These are phyloP conservation scores for Ploceus nigricollis DNA, from an alignment of 2,113 vertebrate species.

Conservation along the genomic window DNA sequence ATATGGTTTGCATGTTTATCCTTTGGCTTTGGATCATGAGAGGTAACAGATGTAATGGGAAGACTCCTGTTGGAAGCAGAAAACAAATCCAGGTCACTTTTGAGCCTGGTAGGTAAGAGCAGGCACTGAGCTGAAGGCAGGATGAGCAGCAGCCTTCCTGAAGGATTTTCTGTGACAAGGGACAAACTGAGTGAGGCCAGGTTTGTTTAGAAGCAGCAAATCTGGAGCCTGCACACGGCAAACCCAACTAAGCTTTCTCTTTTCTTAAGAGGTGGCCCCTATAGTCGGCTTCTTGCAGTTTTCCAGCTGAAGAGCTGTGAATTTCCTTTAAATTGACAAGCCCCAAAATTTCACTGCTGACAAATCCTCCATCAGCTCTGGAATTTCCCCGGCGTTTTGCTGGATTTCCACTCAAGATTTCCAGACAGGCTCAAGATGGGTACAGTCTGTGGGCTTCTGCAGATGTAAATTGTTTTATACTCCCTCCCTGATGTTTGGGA, in stretches of 20 bases:
- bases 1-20: background rate
- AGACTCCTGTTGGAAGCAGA: background rate
- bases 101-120: background rate
- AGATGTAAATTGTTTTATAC: background rate
- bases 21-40: background rate
- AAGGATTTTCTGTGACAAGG: background rate
- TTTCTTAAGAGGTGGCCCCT: background rate
- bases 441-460: background rate
- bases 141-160: background rate
- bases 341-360: background rate
- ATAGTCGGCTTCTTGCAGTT: background rate
- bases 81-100: background rate
- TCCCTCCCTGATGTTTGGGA: background rate
- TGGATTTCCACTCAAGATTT: slow-evolving; percentile 22
- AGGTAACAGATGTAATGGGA: background rate
- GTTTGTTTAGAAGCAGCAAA: background rate
- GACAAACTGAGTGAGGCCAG: background rate
- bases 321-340: background rate
- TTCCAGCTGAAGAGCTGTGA: background rate
- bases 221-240: background rate
- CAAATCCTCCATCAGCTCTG: background rate
- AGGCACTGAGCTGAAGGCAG: background rate
- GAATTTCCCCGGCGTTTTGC: background rate
- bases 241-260: background rate
- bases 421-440: background rate